A percentile compares a stretch with the other conserved stretches of the same genome.
Evolutionary conservation across 2,797 vertebrate genomes (phyloP).

Genomic region (Acrossocheilus fasciatus): DNA sequence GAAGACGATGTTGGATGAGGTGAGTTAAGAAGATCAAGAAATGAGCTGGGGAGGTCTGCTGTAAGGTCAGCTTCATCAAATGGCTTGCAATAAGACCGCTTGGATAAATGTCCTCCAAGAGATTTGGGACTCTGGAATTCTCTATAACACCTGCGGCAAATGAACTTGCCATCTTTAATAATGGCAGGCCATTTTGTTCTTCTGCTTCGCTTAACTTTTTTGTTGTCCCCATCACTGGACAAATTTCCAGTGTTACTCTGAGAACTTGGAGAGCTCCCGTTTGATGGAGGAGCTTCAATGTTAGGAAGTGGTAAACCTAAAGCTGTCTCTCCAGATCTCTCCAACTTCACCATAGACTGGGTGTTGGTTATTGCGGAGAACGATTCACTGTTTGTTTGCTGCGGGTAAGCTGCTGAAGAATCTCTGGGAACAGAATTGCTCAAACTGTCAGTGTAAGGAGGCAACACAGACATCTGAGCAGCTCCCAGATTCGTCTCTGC

Average conservation of each 20-base stretch:
- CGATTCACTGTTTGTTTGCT: conserved; percentile 61
- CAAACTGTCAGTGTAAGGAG: conserved; percentile 57
- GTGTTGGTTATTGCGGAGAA: conserved; percentile 47
- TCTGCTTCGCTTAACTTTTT: conserved; percentile 79
- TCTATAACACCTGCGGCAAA: conserved; percentile 93
- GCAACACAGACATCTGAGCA: conserved; percentile 54
- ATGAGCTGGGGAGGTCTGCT: conserved; percentile 84
- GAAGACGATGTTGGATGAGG: conserved; percentile 80
- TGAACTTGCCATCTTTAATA: conserved; percentile 91
- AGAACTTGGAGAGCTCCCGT: conserved; percentile 38
- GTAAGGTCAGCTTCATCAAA: conserved; percentile 86
- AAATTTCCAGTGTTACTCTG: conserved; percentile 41
- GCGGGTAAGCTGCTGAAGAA: conserved; percentile 55
- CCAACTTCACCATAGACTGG: conserved; percentile 56
- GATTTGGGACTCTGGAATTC: conserved; percentile 92
- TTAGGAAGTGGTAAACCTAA: conserved; percentile 47
- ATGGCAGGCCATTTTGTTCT: conserved; percentile 95
- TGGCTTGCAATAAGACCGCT: conserved; percentile 89
- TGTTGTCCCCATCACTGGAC: conserved; percentile 54
- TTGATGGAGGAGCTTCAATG: conserved; percentile 34
- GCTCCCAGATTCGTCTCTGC: conserved; percentile 53
- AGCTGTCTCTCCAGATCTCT: conserved; percentile 50
- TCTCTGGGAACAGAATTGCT: conserved; percentile 55
- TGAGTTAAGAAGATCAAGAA: conserved; percentile 92
- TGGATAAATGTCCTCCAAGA: conserved; percentile 95